A percentile compares a stretch with the other conserved stretches of the same genome.
phyloP scores from a whole-genome alignment of 2,888 invertebrate species.

The Andrena chrysosceles region DNA sequence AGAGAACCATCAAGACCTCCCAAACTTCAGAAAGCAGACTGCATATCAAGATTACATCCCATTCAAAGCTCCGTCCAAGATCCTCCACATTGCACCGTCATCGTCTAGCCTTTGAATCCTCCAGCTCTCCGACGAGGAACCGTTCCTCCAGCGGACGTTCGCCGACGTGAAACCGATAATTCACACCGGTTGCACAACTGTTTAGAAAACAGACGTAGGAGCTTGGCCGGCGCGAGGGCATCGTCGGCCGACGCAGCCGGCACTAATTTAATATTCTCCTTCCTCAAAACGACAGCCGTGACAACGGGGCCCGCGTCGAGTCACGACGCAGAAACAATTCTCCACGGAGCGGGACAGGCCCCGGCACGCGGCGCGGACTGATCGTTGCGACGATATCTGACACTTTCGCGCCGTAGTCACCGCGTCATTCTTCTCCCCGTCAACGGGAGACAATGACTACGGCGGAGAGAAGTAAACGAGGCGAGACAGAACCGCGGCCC shows the following conservation, averaged over 20 bases:
- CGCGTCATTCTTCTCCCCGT: slow-evolving; percentile 54
- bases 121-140: neutral
- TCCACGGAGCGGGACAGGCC: slow-evolving; percentile 48
- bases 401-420: slow-evolving; percentile 60
- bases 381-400: slow-evolving; percentile 67
- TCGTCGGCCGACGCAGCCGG: slow-evolving; percentile 53
- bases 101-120: neutral
- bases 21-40: neutral
- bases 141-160: neutral
- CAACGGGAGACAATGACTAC: slow-evolving; percentile 33
- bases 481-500: neutral
- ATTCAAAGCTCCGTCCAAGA: neutral
- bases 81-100: neutral
- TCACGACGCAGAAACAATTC: slow-evolving; percentile 80
- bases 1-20: neutral
- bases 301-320: slow-evolving; percentile 77
- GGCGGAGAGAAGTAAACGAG: neutral
- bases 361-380: slow-evolving; percentile 59
- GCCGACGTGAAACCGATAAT: neutral
- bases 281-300: slow-evolving; percentile 75
- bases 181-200: slow-evolving; percentile 35
- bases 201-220: slow-evolving; percentile 40
- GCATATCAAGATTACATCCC: neutral
- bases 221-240: slow-evolving; percentile 24
- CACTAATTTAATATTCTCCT: slow-evolving; percentile 80